Conservation (phyloP, 2,113 vertebrate species). For the Rutilus rutilus region DNA sequence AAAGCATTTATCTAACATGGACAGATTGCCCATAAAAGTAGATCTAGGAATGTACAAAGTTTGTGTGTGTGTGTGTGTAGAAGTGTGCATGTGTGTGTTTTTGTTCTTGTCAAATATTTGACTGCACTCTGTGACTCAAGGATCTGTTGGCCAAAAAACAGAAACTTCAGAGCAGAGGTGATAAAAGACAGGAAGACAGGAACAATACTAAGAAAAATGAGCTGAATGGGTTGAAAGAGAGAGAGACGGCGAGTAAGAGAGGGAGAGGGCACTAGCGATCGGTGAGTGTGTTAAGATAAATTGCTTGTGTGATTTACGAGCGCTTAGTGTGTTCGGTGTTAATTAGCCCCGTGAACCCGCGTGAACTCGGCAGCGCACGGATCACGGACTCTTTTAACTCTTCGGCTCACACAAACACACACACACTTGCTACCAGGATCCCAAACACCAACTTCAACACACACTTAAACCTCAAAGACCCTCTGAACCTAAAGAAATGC, state of each 20-base stretch:
- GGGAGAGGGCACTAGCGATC: conserved; percentile 44
- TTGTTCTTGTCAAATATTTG: conserved; percentile 76
- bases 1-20: conserved; percentile 16
- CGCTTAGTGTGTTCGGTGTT: conserved; percentile 69
- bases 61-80: conserved; percentile 23
- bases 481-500: conserved; percentile 8
- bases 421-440: conserved; percentile 57
- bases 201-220: conserved; percentile 70
- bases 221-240: conserved; percentile 68
- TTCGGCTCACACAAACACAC: conserved; percentile 55
- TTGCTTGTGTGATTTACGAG: conserved; percentile 74
- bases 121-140: conserved; percentile 66
- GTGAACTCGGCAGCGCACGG: conserved; percentile 72
- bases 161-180: conserved; percentile 70
- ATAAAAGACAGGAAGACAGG: conserved; percentile 78
- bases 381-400: conserved; percentile 65
- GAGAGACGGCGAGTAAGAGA: conserved; percentile 63
- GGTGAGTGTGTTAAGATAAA: conserved; percentile 68
- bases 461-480: conserved; percentile 57
- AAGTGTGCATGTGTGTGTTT: conserved; percentile 36
- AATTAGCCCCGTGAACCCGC: conserved; percentile 78
- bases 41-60: conserved; percentile 24
- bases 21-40: conserved; percentile 37
- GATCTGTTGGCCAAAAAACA: conserved; percentile 64
- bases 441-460: conserved; percentile 57